Evolutionary conservation across 2,888 invertebrate genomes (phyloP), one percentile per base, ranked within the genome.

Genomic region (Oxycera nigricornis): DNA sequence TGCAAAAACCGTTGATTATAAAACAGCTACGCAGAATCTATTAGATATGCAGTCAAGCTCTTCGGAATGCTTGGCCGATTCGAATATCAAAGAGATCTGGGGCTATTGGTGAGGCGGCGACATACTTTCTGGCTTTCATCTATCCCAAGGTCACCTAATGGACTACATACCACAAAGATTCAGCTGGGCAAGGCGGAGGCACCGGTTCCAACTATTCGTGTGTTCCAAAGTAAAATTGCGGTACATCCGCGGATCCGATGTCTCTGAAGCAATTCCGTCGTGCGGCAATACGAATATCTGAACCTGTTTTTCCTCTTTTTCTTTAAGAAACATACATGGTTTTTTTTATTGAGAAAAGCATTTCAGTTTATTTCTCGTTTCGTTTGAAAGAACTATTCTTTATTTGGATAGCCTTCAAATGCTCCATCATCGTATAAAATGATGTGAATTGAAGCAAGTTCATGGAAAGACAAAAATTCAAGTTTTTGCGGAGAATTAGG

Each of bases 51-150:
- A 55, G 7, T 4, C 2, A 3, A 55, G 24, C 20, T 2, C 22
- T 3, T 55, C 24, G 22, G 20, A 9, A n/a, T n/a, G n/a, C n/a
- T n/a, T n/a, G 22, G 22, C 20, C 22, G 24, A 3, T 55, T 55
- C 2, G 22, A 55, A 55, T 22, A 20, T 55, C 22, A 55, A 30
- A 30, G 11, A 30, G 30, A 28, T 59, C 17, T 2, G 30, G 2
- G 11, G 20, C 55, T 17, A n/a, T 28, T 17, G 22, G 59, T 24
- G 28, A 24, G 28, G 30, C 59, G 59, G 59, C 59, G 59, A 59
- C 59, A 59, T 59, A 59, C 59, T 59, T 59, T 59, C 59, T 59
- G 59, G 59, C 59, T 59, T 59, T 59, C 59, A 59, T 20, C 59
- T 28, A 28, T 59, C 30, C 30, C 59, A 59, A 59, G 59, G 59